phyloP scores from a whole-genome alignment of 1,140 invertebrate species.

The Drosophila setifemur region DNA sequence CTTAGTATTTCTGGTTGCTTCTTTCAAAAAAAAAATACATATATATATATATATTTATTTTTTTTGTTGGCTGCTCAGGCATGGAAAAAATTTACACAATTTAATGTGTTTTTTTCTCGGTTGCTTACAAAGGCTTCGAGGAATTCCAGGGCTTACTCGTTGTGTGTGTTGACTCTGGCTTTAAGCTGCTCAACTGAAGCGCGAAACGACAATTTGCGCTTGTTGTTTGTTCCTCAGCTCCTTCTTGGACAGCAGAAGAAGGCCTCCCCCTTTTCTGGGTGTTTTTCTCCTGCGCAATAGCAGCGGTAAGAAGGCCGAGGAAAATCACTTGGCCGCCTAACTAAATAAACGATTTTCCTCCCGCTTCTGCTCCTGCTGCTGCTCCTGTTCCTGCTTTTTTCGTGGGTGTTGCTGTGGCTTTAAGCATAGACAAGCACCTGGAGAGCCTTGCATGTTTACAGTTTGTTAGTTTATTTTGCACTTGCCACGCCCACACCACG shows the following conservation, averaged over 20 bases:
- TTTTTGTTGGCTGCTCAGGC: slow-evolving; percentile 23
- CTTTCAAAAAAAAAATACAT: no score
- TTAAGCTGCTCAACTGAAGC: slow-evolving; percentile 79
- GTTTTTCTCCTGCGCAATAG: slow-evolving; percentile 49
- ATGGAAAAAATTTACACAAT: slow-evolving; percentile 64
- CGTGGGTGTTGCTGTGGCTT: slow-evolving; percentile 10
- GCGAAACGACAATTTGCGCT: slow-evolving; percentile 76
- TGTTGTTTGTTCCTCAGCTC: slow-evolving; percentile 50
- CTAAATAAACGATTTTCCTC: slow-evolving; percentile 48
- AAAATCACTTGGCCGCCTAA: slow-evolving; percentile 51
- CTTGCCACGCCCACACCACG: slow-evolving; percentile 24
- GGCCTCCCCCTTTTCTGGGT: neutral
- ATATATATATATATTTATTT: slow-evolving; percentile 6
- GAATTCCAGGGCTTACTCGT: slow-evolving; percentile 48
- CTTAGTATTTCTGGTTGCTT: slow-evolving; percentile 43
- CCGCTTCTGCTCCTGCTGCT: no score
- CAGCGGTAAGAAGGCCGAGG: slow-evolving; percentile 29
- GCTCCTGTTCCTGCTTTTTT: neutral
- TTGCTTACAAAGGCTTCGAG: slow-evolving; percentile 60
- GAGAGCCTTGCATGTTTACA: slow-evolving; percentile 48
- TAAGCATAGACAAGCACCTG: slow-evolving; percentile 33
- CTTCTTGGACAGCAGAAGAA: no score
- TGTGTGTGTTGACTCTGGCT: slow-evolving; percentile 66
- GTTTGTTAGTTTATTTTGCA: slow-evolving; percentile 60
- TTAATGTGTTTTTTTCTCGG: slow-evolving; percentile 40